Base-by-base conservation (phyloP, 2,113 vertebrate species). In the Mesitornis unicolor region DNA sequence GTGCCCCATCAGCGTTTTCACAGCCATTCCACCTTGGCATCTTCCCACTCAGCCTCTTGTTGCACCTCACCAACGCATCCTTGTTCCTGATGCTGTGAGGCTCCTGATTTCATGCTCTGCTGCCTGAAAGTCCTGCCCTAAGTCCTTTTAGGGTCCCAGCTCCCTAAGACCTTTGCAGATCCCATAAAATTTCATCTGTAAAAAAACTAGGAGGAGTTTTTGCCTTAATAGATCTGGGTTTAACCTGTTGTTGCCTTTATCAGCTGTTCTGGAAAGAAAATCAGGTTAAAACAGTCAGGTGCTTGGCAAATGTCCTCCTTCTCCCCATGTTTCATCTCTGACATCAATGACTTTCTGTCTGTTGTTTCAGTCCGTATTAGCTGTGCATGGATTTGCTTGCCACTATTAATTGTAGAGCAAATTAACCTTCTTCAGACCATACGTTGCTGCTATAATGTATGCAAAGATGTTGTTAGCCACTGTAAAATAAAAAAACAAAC, bases 231-330 rank as follows among this genome's bases (percentile, higher is more conserved):
- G 51, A 74, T 19, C 40, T 28, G 43, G 12, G 40, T 81, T 96
- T 93, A 89, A 91, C 69, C 21, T 68, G 35, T 50, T 91, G 36
- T 22, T 92, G 56, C 68, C 43, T 93, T 78, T 67, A 84, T 68
- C 73, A 64, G 80, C 59, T 67, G 57, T 40, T 68, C 38, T 88
- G 90, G 47, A 28, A 74, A 36, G 59, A 63, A 83, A 61, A 59
- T 31, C 7, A 9, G 60, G 40, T 43, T 48, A 80, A 48, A 57
- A 22, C 53, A 43, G 64, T 60, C 92, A 95, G 76, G 88, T 86
- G 74, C 53, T 89, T 89, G 86, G 88, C 73, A 87, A 82, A 38
- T 4, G 9, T 76, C 69, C 36, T 25, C 10, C 9, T 83, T 5
- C 38, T 50, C 16, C 50, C 42, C 13, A 0, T 1, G 2, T 33